phyloP scores from a whole-genome alignment of 2,888 invertebrate genomes.

The Drosophila limbata region DNA sequence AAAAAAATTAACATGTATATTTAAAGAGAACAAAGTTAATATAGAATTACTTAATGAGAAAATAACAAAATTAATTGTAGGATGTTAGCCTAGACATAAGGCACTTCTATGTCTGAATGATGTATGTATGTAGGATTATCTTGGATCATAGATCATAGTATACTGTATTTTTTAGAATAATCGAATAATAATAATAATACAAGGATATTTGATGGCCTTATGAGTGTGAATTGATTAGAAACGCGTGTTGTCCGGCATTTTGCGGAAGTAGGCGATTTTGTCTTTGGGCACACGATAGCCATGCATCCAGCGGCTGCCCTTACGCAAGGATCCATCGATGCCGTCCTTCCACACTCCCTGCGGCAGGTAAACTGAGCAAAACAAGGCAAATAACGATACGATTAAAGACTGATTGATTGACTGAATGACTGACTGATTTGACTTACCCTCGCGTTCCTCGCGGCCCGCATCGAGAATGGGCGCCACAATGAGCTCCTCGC shows the following conservation, averaged over 20 bases:
- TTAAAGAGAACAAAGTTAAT: slow-evolving; percentile 2
- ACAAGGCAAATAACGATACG: not conserved
- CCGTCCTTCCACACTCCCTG: slow-evolving; percentile 97
- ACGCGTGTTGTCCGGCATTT: slow-evolving; percentile 93
- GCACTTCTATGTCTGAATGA: slow-evolving; percentile 9
- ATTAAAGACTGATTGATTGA: not conserved
- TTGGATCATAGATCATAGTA: slow-evolving; percentile 19
- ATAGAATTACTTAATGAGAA: slow-evolving; percentile 4
- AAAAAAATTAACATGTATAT: slow-evolving; percentile 3
- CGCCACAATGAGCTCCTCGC: slow-evolving; percentile 95
- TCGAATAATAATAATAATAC: slow-evolving; percentile 32
- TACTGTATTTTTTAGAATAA: slow-evolving; percentile 28
- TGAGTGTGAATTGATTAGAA: slow-evolving; percentile 85
- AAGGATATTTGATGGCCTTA: slow-evolving; percentile 14
- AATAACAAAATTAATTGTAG: slow-evolving; percentile 2
- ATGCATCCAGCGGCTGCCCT: slow-evolving; percentile 96
- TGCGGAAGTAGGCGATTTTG: slow-evolving; percentile 93
- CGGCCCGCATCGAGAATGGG: slow-evolving; percentile 91
- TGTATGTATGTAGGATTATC: slow-evolving; percentile 35
- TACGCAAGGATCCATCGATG: slow-evolving; percentile 93
- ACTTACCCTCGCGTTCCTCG: slow-evolving; percentile 89
- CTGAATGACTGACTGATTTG: slow-evolving; percentile 15
- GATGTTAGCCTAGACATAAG: slow-evolving; percentile 9
- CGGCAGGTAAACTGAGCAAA: slow-evolving; percentile 91
- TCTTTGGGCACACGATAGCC: slow-evolving; percentile 92